These are phyloP conservation scores for Oxyruncus cristatus DNA, from an alignment of 2,113 vertebrate genomes.

Conservation along the genomic window DNA sequence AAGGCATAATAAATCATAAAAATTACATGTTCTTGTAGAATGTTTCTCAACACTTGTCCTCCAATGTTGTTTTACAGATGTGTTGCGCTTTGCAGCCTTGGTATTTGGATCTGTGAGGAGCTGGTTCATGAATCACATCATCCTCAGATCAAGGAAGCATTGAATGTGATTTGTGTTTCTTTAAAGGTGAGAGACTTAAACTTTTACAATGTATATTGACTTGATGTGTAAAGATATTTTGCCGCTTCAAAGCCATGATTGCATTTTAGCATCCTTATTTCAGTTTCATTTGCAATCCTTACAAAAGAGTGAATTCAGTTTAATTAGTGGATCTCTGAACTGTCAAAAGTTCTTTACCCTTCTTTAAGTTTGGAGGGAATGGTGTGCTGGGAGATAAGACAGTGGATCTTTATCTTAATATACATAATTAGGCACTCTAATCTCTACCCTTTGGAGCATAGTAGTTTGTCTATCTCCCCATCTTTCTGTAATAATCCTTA, in stretches of 20 bases:
- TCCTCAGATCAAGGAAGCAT: slow-evolving; percentile 94
- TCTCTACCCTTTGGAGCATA: not conserved
- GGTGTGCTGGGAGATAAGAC: not conserved
- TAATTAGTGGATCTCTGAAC: not conserved
- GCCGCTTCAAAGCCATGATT: not conserved
- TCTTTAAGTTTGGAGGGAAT: not conserved
- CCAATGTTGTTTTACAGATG: slow-evolving; percentile 78
- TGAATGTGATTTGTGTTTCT: slow-evolving; percentile 97
- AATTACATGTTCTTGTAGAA: not conserved
- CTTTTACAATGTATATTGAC: not conserved
- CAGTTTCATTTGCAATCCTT: not conserved
- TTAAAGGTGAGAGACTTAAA: slow-evolving; percentile 84
- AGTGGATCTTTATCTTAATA: not conserved
- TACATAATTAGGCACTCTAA: not conserved
- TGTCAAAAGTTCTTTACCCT: not conserved
- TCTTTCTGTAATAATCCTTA: not conserved
- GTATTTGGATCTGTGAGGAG: slow-evolving; percentile 98
- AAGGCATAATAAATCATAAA: not conserved
- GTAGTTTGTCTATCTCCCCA: not conserved
- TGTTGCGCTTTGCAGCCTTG: slow-evolving; percentile 96
- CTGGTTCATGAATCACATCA: slow-evolving; percentile 90
- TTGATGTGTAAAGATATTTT: not conserved
- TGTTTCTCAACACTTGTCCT: not conserved
- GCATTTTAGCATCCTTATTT: not conserved
- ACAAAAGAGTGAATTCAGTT: not conserved